These are phyloP conservation scores for Resseliella maxima DNA, from an alignment of 2,888 invertebrate species.

Conservation along the genomic window DNA sequence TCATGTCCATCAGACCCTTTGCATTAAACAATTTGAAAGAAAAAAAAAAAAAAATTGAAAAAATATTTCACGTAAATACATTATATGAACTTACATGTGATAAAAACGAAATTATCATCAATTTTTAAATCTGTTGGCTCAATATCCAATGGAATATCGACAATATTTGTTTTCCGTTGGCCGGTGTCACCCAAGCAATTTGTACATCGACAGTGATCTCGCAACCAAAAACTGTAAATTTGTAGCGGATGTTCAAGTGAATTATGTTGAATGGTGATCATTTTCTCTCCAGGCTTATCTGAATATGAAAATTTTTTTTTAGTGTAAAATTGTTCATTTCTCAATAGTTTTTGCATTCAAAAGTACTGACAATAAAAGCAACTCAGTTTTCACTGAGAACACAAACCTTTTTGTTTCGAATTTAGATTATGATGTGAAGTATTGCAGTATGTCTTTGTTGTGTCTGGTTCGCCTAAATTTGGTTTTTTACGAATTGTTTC, in stretches of 20 bases:
- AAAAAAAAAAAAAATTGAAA: neutral
- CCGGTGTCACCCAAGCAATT: conserved; percentile 73
- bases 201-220: conserved; percentile 70
- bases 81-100: conserved; percentile 70
- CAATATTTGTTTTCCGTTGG: conserved; percentile 72
- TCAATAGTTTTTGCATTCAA: too few species aligned
- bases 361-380: too few species aligned
- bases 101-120: conserved; percentile 64
- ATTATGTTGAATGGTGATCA: conserved; percentile 58
- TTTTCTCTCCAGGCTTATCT: neutral
- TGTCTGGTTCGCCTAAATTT: neutral
- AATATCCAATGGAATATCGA: conserved; percentile 70
- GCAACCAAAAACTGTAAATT: conserved; percentile 64
- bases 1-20: conserved; percentile 73
- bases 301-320: too few species aligned
- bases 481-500: neutral
- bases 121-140: conserved; percentile 64
- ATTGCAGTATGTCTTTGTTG: neutral
- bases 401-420: neutral
- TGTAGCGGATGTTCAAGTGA: conserved; percentile 58
- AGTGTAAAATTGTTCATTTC: too few species aligned
- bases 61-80: neutral
- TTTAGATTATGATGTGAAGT: neutral
- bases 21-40: neutral
- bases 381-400: neutral